Conservation (phyloP, 2,888 invertebrate genomes). For the Archips xylosteana region DNA sequence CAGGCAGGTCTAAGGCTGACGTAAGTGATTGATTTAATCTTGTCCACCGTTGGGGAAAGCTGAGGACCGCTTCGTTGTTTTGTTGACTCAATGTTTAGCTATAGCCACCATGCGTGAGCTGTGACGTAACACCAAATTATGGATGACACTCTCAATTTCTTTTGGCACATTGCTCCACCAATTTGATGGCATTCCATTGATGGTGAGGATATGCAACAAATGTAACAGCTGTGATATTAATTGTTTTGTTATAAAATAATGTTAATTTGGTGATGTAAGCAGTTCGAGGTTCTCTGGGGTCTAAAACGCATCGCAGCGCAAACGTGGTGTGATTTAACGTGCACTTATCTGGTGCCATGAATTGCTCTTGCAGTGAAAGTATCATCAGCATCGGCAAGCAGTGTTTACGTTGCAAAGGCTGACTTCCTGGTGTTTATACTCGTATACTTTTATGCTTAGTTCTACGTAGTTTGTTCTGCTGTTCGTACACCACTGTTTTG, state of each 20-base stretch:
- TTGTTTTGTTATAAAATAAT: constrained; percentile 11
- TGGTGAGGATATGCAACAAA: not conserved
- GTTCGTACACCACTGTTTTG: not conserved
- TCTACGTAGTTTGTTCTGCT: not conserved
- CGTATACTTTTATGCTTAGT: no score
- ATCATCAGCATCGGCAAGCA: constrained; percentile 19
- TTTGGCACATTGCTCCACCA: constrained; percentile 54
- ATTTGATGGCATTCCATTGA: not conserved
- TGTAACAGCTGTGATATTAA: not conserved
- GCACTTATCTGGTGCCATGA: constrained; percentile 26
- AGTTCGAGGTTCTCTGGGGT: constrained; percentile 9
- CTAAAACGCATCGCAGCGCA: not conserved
- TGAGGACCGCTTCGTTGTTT: constrained; percentile 58
- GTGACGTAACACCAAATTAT: constrained; percentile 71
- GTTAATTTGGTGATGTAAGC: constrained; percentile 20
- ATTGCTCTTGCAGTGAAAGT: constrained; percentile 35
- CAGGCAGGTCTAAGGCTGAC: constrained; percentile 46
- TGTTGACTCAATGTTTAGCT: constrained; percentile 66
- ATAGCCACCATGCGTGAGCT: constrained; percentile 54
- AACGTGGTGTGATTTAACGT: constrained; percentile 19
- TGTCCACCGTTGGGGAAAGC: constrained; percentile 72
- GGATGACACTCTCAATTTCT: constrained; percentile 74
- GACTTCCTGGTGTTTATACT: constrained; percentile 20
- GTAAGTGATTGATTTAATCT: constrained; percentile 63
- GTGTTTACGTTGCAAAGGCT: constrained; percentile 21